Conservation (phyloP, 2,888 invertebrate species). For the Xylota sylvarum region DNA sequence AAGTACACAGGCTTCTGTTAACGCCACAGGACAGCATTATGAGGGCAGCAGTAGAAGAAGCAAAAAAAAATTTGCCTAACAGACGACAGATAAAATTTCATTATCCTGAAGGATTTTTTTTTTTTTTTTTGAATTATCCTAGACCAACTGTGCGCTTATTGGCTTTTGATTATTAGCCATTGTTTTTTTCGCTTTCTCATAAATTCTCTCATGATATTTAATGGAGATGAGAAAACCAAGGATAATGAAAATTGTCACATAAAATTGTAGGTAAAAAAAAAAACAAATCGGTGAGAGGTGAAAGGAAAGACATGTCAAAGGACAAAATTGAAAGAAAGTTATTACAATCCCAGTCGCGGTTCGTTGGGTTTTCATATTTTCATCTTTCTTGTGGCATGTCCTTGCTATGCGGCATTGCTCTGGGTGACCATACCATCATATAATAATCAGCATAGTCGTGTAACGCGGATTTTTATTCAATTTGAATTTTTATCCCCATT, state of each 20-base stretch:
- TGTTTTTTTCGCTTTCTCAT: constrained; percentile 42
- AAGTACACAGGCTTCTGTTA: constrained; percentile 66
- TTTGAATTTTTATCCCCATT: constrained; percentile 53
- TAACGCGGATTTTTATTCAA: constrained; percentile 62
- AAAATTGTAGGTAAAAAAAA: constrained; percentile 10
- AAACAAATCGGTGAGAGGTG: constrained; percentile 29
- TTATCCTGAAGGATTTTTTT: constrained; percentile 41
- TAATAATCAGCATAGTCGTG: constrained; percentile 39
- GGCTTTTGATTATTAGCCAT: constrained; percentile 64
- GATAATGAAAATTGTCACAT: constrained; percentile 52
- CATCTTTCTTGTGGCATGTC: constrained; percentile 34
- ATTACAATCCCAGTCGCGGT: constrained; percentile 66
- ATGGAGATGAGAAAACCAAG: constrained; percentile 34
- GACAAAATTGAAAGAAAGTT: constrained; percentile 56
- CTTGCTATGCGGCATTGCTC: constrained; percentile 3
- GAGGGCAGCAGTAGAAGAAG: constrained; percentile 41
- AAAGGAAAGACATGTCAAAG: constrained; percentile 50
- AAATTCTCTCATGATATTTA: constrained; percentile 31
- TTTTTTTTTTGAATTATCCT: constrained; percentile 16
- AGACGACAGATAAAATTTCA: constrained; percentile 58
- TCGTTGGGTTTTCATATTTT: constrained; percentile 67
- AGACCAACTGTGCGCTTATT: constrained; percentile 48
- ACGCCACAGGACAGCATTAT: constrained; percentile 59
- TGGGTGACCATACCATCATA: constrained; percentile 50
- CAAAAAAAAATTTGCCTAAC: constrained; percentile 56